Base-by-base conservation (phyloP, 2,113 vertebrate genomes). In the Sarotherodon lohbergeri region DNA sequence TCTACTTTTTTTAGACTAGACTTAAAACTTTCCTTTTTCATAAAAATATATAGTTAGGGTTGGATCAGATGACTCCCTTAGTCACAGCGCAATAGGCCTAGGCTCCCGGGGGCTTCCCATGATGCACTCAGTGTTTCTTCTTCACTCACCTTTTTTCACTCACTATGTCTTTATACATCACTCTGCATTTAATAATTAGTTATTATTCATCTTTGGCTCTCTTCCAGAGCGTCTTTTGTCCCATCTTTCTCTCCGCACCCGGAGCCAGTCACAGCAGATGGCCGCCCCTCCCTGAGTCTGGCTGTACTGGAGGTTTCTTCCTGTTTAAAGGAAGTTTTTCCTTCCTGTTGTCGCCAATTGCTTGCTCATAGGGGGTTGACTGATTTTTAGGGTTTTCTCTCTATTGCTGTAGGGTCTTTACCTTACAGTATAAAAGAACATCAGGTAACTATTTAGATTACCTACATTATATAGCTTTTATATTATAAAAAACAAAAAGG, bases 141-240 rank as follows among this genome's bases (percentile, higher is more conserved):
- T 36, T 63, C 59, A 63, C 59, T 63, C 59, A 63, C 29, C 29
- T 36, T 63, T 66, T 2, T 66, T 66, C 32, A 66, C 61, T 66
- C 32, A n/a, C 61, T 66, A 63, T 68, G 34, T 8, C 4, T 68
- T 68, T 39, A 68, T 68, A 39, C 0, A 68, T 68, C 19, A 68
- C 11, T 39, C 39, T 68, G 61, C 11, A 68, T 22, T 3, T 39
- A 39, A 68, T 39, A 22, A 13, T 68, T 5, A 13, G 13, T 8
- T 39, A 39, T 8, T 39, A 39, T 39, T 22, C 6, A 68, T 68
- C 34, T 68, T 39, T 68, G 61, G 34, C 61, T 13, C 19, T 2
- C 11, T 68, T 39, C 34, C 19, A 68, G 11, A 39, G 61, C 1
- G 0, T 68, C 61, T 39, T 68, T 68, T 39, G 0, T 66, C 61